Evolutionary conservation across 1,140 invertebrate genomes (phyloP), one percentile per base, ranked within the genome.

Genomic region (Brachionus plicatilis): DNA sequence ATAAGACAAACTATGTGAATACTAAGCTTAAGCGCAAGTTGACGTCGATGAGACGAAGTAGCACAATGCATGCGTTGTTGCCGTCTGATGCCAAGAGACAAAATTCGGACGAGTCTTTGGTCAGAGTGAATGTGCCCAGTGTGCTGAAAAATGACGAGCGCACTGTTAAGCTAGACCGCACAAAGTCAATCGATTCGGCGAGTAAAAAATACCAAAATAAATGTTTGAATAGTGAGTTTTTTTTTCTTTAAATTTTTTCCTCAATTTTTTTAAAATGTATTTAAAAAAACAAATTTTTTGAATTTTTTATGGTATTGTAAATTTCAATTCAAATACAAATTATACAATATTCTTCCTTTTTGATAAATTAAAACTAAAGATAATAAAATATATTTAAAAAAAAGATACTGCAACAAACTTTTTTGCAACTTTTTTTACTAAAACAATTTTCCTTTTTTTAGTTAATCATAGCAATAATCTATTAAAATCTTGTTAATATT

Each of bases 1-100:
- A 76, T 50, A 47, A 50, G 47, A 76, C 72, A 43, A 82, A 82
- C 53, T 41, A 68, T 82, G 65, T 82, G 29, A 82, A 82, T 45
- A 65, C 56, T 65, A 60, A 82, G 20, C 20, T 82, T 0, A 68
- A 68, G 20, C 20, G 79, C 11, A 82, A 82, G 14, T 65, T 82
- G 20, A 68, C 65, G 7, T 82, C 79, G 9, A 82, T 82, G 79
- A 82, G 65, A 60, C 33, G 79, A 8, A 82, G 79, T 29, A 82
- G 79, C 17, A 82, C 79, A 3, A 68, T 82, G 37, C 79, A 82
- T 68, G 37, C 79, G 1, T 37, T 68, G 14, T 7, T 82, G 11
- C 79, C 79, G 33, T 72, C 68, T 43, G 68, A 41, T 72, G 37
- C 37, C 17, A 72, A n/a, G 9, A 41, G 24, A 41, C n/a, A 72